Conservation (phyloP, 1,140 invertebrate genomes). For the Nylanderia fulva region DNA sequence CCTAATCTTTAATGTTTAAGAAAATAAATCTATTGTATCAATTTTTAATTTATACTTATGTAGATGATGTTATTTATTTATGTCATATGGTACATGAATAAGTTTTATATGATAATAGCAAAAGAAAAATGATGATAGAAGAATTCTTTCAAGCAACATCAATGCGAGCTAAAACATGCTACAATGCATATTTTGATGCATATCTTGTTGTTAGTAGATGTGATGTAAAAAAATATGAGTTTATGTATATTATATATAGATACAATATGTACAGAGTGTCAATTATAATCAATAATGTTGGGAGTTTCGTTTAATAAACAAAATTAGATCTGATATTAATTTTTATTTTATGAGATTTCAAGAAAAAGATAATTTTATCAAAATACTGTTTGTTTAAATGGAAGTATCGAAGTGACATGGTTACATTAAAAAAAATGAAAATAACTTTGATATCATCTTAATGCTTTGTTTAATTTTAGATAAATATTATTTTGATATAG, state of each 20-base stretch:
- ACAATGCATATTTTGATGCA: slow-evolving; percentile 66
- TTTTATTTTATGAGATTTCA: neutral
- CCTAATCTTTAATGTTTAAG: neutral
- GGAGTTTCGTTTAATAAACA: neutral
- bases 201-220: slow-evolving; percentile 61
- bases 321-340: neutral
- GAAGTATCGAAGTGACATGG: neutral
- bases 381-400: neutral
- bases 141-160: slow-evolving; percentile 84
- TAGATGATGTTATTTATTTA: slow-evolving; percentile 14
- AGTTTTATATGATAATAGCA: slow-evolving; percentile 41
- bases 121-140: slow-evolving; percentile 59
- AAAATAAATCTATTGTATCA: neutral
- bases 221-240: slow-evolving; percentile 27
- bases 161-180: slow-evolving; percentile 82
- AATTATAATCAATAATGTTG: neutral
- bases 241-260: too few relatives aligned
- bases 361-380: neutral
- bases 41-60: slow-evolving; percentile 4
- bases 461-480: neutral
- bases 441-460: neutral
- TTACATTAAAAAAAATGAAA: neutral
- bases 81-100: slow-evolving; percentile 41
- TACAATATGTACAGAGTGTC: neutral
- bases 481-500: neutral